A percentile compares a stretch with the other conserved stretches of the same genome.
Evolutionary conservation across 2,797 vertebrate genomes (phyloP).

Genomic region (Characodon lateralis): DNA sequence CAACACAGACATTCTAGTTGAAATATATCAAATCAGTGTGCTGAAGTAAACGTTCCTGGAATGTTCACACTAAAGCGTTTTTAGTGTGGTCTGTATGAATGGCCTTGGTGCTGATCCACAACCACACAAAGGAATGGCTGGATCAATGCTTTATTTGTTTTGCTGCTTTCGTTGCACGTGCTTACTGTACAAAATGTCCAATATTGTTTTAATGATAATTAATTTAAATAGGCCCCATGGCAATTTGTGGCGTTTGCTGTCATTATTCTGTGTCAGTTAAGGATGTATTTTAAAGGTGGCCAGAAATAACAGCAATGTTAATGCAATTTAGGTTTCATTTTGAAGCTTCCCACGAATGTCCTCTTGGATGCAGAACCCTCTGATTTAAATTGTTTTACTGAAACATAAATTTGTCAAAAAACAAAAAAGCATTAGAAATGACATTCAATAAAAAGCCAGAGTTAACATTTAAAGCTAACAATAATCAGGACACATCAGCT

Average conservation of each 20-base stretch:
- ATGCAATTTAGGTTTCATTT: background rate
- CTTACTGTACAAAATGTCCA: background rate
- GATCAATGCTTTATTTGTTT: constrained; percentile 1
- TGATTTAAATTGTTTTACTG: background rate
- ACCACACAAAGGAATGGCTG: background rate
- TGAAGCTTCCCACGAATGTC: background rate
- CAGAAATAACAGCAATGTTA: background rate
- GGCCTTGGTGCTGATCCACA: background rate
- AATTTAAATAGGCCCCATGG: background rate
- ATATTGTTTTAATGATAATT: background rate
- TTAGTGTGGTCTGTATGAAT: background rate
- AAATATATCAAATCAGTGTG: too few relatives aligned
- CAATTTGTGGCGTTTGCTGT: background rate
- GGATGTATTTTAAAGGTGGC: background rate
- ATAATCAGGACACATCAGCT: background rate
- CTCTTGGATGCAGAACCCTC: background rate
- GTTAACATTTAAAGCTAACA: background rate
- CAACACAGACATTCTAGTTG: too few relatives aligned
- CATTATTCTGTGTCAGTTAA: background rate
- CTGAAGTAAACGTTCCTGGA: too few relatives aligned
- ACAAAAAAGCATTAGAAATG: background rate
- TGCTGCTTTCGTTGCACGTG: background rate
- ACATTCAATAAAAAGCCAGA: background rate
- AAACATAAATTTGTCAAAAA: background rate
- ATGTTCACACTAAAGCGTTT: too few relatives aligned